These are phyloP conservation scores for Odontamblyopus lacepedii DNA, from an alignment of 2,797 vertebrate genomes.

Conservation along the genomic window DNA sequence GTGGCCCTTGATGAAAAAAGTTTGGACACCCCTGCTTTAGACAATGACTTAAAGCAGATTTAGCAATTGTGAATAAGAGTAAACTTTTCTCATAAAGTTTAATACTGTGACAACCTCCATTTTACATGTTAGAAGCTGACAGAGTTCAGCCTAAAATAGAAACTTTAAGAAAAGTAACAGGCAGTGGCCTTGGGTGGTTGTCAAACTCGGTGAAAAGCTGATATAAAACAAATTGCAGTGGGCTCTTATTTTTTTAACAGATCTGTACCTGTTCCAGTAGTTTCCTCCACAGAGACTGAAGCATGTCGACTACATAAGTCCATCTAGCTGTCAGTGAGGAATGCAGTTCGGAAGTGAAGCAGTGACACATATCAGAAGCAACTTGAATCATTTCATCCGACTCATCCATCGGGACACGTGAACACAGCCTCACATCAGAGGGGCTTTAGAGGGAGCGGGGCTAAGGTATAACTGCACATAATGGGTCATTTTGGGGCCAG, in stretches of 20 bases:
- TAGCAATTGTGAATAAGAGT: too few relatives aligned
- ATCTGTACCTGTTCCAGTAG: constrained; percentile 27
- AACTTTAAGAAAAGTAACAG: too few relatives aligned
- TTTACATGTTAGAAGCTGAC: too few relatives aligned
- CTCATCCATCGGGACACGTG: constrained; percentile 3
- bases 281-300: constrained; percentile 50
- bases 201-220: too few relatives aligned
- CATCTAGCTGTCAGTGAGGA: constrained; percentile 26
- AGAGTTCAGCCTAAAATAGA: too few relatives aligned
- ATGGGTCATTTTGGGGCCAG: constrained; percentile 8
- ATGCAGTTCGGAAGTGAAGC: constrained; percentile 21
- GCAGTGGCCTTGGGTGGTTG: too few relatives aligned
- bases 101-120: too few relatives aligned
- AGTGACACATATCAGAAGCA: constrained; percentile 17
- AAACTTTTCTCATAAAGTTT: too few relatives aligned
- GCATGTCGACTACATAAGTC: constrained; percentile 40
- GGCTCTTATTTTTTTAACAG: not conserved
- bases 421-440: not conserved
- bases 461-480: constrained; percentile 2
- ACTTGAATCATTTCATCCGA: constrained; percentile 13
- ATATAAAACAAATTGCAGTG: too few relatives aligned
- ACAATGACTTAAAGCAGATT: too few relatives aligned
- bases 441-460: not conserved
- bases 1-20: too few relatives aligned
- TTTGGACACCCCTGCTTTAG: too few relatives aligned